phyloP scores from a whole-genome alignment of 2,888 invertebrate species.

The Cosmopolites sordidus region DNA sequence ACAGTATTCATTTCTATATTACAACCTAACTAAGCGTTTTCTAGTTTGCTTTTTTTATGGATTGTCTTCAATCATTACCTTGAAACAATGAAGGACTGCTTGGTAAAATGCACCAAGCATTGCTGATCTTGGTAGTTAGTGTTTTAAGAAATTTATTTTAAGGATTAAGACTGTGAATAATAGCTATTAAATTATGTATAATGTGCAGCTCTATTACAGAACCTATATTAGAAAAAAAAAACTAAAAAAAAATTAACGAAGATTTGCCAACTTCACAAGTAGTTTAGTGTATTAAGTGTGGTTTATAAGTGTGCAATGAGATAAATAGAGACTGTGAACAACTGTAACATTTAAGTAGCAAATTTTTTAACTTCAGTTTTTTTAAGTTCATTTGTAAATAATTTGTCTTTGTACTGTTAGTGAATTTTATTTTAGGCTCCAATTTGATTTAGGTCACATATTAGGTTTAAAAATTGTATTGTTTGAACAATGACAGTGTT shows the following conservation, averaged over 20 bases:
- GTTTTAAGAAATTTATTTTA: constrained; percentile 22
- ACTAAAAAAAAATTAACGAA: constrained; percentile 19
- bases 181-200: constrained; percentile 27
- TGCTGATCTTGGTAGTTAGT: constrained; percentile 15
- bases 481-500: not conserved
- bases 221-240: constrained; percentile 11
- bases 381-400: constrained; percentile 31
- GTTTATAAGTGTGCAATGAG: constrained; percentile 43
- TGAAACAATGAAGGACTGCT: constrained; percentile 13
- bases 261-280: constrained; percentile 28
- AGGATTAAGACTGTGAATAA: constrained; percentile 28
- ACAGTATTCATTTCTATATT: too few species aligned
- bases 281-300: constrained; percentile 25
- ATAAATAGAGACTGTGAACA: constrained; percentile 40
- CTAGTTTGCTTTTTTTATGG: too few species aligned
- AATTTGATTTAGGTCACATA: constrained; percentile 10
- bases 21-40: too few species aligned
- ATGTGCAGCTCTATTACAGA: constrained; percentile 23
- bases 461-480: constrained; percentile 9
- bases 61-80: not conserved
- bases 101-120: constrained; percentile 10
- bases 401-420: constrained; percentile 23
- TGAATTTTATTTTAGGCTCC: constrained; percentile 15
- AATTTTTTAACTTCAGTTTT: constrained; percentile 29
- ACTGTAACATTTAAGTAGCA: constrained; percentile 21